A percentile compares a stretch with the other conserved stretches of the same genome.
Conservation (phyloP, 2,113 vertebrate genomes). For the Sinosuthora webbiana region DNA sequence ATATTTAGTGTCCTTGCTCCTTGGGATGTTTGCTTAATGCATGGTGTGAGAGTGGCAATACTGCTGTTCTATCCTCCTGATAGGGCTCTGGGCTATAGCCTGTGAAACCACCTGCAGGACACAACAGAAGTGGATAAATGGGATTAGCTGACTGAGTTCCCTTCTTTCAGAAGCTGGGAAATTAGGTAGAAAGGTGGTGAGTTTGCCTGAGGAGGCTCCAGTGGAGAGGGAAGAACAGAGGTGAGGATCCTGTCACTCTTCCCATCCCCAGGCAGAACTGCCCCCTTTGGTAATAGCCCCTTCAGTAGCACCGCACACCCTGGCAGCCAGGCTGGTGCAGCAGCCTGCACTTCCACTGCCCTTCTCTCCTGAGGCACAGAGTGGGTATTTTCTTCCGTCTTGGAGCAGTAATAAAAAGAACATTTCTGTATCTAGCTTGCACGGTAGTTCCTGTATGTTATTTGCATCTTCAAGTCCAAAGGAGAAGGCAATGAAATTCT, state of each 20-base stretch:
- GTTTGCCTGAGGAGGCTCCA: neutral
- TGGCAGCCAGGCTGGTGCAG: rapidly evolving
- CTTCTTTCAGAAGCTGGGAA: neutral
- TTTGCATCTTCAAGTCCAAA: neutral
- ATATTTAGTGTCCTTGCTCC: neutral
- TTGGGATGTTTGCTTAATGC: neutral
- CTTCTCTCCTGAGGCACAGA: neutral
- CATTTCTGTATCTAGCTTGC: neutral
- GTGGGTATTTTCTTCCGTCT: neutral
- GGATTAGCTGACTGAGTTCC: neutral
- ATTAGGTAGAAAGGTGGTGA: rapidly evolving
- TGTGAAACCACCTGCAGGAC: neutral
- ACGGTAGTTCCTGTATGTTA: rapidly evolving
- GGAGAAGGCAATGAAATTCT: neutral
- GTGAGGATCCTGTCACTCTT: rapidly evolving
- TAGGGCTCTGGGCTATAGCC: neutral
- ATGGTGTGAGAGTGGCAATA: neutral
- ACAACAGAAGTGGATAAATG: neutral
- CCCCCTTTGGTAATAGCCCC: neutral
- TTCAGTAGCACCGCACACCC: rapidly evolving
- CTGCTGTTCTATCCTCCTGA: neutral
- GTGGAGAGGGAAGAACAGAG: neutral
- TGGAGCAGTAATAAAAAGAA: neutral
- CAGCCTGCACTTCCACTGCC: neutral
- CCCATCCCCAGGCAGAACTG: neutral